Percentiles rank a stretch among this genome's conserved stretches.
These are phyloP conservation scores for Eriosoma lanigerum DNA, from an alignment of 1,140 invertebrate species.

Conservation along the genomic window DNA sequence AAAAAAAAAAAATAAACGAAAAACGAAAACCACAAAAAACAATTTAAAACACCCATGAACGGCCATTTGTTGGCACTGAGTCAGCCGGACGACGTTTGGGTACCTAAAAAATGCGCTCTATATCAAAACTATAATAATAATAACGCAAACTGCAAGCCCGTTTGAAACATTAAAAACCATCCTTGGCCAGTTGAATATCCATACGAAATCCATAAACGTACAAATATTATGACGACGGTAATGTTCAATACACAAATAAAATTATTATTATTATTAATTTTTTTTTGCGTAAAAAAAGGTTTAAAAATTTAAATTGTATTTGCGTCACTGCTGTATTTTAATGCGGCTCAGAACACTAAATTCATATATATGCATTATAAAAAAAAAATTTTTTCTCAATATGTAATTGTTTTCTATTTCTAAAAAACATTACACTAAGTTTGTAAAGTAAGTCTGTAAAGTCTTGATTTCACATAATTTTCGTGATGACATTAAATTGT, in stretches of 20 bases:
- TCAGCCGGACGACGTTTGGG: neutral
- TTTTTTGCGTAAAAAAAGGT: too few relatives aligned
- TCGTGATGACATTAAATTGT: too few relatives aligned
- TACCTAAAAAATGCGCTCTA: neutral
- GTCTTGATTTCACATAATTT: too few relatives aligned
- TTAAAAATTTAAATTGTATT: constrained; percentile 12
- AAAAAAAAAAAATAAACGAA: too few relatives aligned
- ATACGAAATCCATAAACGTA: neutral
- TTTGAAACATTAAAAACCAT: constrained; percentile 1
- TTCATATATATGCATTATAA: too few relatives aligned
- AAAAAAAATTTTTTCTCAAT: too few relatives aligned
- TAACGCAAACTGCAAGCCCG: neutral
- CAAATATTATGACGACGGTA: neutral
- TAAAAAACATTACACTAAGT: too few relatives aligned
- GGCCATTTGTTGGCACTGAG: neutral
- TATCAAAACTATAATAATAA: neutral
- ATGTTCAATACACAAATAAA: neutral
- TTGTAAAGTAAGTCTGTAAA: too few relatives aligned
- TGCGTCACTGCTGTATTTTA: too few relatives aligned
- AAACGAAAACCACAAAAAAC: neutral
- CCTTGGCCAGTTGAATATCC: constrained; percentile 4
- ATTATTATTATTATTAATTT: too few relatives aligned
- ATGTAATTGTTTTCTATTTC: too few relatives aligned
- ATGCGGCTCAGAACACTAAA: too few relatives aligned
- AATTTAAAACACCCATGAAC: neutral